Evolutionary conservation across 1,140 invertebrate species (phyloP).

Genomic region (Drosophila santomea): DNA sequence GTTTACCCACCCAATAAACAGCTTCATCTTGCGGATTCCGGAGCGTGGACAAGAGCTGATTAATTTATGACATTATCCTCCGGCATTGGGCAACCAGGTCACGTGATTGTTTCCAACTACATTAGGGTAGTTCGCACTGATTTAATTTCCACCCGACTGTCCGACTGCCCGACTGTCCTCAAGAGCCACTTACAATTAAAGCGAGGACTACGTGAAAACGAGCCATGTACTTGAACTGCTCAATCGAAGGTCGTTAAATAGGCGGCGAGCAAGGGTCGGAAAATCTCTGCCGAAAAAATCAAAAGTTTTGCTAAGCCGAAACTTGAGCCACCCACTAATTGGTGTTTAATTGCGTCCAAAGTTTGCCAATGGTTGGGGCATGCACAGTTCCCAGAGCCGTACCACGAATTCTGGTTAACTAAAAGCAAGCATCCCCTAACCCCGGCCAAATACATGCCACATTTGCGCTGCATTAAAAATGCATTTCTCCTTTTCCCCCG

Average conservation of each 20-base stretch:
- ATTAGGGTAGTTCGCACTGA: constrained; percentile 38
- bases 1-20: constrained; percentile 50
- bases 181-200: constrained; percentile 36
- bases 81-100: constrained; percentile 48
- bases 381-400: constrained; percentile 1
- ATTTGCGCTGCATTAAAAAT: constrained; percentile 80
- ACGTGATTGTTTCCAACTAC: constrained; percentile 52
- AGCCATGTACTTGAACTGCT: constrained; percentile 3
- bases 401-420: constrained; percentile 43
- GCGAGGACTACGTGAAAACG: constrained; percentile 37
- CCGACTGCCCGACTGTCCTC: constrained; percentile 17
- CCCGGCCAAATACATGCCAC: constrained; percentile 61
- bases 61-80: constrained; percentile 51
- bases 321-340: constrained; percentile 35
- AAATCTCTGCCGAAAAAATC: constrained; percentile 38
- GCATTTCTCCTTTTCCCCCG: constrained; percentile 65
- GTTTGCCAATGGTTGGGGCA: constrained; percentile 10
- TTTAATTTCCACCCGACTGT: constrained; percentile 42
- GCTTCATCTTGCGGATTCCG: constrained; percentile 1
- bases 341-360: constrained; percentile 51
- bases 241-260: constrained; percentile 27
- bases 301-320: constrained; percentile 35
- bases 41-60: constrained; percentile 2
- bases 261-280: constrained; percentile 16
- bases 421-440: constrained; percentile 42